Evolutionary conservation across 2,888 invertebrate species (phyloP).

Genomic region (Chirona hameri): DNA sequence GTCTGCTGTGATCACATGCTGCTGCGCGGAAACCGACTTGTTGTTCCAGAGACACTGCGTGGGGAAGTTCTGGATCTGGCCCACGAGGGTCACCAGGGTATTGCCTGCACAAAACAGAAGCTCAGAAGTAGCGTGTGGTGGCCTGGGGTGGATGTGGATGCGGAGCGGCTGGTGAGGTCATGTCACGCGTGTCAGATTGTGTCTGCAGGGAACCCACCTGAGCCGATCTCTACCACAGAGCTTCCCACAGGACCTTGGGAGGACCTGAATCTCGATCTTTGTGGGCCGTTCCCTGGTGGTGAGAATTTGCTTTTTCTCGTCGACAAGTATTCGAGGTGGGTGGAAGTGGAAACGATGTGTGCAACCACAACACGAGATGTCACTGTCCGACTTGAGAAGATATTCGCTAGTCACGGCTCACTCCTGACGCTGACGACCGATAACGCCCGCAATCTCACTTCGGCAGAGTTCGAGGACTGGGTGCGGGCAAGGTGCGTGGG

Average conservation of each 20-base stretch:
- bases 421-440: no score
- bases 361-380: no score
- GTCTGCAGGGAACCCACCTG: not conserved
- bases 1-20: not conserved
- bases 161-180: not conserved
- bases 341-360: no score
- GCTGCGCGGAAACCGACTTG: not conserved
- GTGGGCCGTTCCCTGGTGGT: not conserved
- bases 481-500: no score
- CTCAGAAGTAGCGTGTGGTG: not conserved
- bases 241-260: not conserved
- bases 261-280: not conserved
- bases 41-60: not conserved
- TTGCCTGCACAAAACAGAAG: not conserved
- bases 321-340: no score
- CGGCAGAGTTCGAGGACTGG: no score
- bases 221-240: not conserved
- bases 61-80: not conserved
- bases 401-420: no score
- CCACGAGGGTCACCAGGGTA: not conserved
- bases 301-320: no score
- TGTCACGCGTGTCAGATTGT: not conserved
- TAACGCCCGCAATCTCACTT: no score
- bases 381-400: no score
- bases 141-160: not conserved